Base-by-base conservation (phyloP, 2,797 vertebrate genomes). In the Halcyon leucocephala region DNA sequence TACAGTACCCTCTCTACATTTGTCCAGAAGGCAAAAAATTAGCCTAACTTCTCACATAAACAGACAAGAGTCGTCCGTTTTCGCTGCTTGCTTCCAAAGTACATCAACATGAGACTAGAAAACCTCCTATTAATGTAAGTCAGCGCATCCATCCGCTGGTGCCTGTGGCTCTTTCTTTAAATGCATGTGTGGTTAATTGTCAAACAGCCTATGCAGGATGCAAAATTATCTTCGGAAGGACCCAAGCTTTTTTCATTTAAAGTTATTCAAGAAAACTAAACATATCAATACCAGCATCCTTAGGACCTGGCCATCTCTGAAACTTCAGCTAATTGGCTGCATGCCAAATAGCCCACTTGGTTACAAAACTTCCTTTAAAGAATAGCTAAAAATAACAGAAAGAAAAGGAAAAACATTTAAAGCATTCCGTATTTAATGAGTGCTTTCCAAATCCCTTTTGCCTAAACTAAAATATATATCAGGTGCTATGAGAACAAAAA, bases 291-390 rank as follows among this genome's bases (percentile, higher is more conserved):
- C n/a, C 33, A 67, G 51, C 20, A 18, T 83, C 33, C 39, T 76
- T 31, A 65, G 15, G 65, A 86, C 73, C 62, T 91, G 78, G 81
- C 82, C 78, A 42, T 89, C 72, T 73, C 96, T 93, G 82, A 88
- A 93, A 70, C 7, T 88, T 93, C 52, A 71, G 66, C 39, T 71
- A 76, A 46, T 4, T 76, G 64, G 49, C 4, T 70, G 58, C 64
- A 57, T 42, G 60, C 71, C 93, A 94, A 97, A 94, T 57, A 81
- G 28, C 74, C 33, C 79, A 74, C 55, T 97, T 39, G 17, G 39
- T 90, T 91, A 58, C 61, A 88, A 97, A 97, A 95, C 15, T 77
- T 87, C 76, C 86, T 94, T 77, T 66, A 62, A 86, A 93, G 64
- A 76, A 51, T 10, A 77, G 33, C 64, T 93, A 79, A 90, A 96